Evolutionary conservation across 1,140 invertebrate species (phyloP), one percentile per base, ranked within the genome.

Genomic region (Cotesia chilonis): DNA sequence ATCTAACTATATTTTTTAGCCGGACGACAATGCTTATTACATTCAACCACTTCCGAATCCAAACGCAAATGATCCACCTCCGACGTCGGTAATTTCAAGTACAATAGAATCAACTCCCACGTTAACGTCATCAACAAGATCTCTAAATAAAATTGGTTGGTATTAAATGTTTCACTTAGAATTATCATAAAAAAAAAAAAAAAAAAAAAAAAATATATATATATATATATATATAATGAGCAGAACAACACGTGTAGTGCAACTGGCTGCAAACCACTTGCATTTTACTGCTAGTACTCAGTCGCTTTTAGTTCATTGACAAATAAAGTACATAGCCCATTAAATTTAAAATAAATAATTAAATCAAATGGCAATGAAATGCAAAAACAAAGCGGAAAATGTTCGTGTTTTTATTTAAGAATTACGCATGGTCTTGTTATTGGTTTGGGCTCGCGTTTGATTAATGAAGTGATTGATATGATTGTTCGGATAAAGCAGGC

Each of bases 341-440:
- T 36, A 10, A 68, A 59, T 10, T 52, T 47, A 68, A 65, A 60
- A 41, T 35, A 17, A 68, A 69, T 47, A 68, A 52, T 66, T 38
- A 52, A 37, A 28, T 70, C 66, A 55, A 71, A 54, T 51, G 57
- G 65, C 65, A 52, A 65, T 20, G 64, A 55, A 41, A 77, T 69
- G 70, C 66, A 59, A 72, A 73, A 70, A 69, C 78, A 79, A 74
- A 66, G 79, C 83, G 80, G 80, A 79, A 85, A 84, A 80, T 80
- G 82, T 75, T 84, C 81, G 67, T 84, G 83, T 59, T 86, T 86
- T 70, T 86, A 85, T 80, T 72, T 86, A 47, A 81, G 82, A 75
- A 64, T 85, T 60, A 77, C 77, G 57, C 77, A 64, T 71, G 82
- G 84, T 77, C 78, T 85, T 61, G 59, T 84, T 36, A 77, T 79